phyloP scores from a whole-genome alignment of 2,797 vertebrate species.

The Notolabrus celidotus region DNA sequence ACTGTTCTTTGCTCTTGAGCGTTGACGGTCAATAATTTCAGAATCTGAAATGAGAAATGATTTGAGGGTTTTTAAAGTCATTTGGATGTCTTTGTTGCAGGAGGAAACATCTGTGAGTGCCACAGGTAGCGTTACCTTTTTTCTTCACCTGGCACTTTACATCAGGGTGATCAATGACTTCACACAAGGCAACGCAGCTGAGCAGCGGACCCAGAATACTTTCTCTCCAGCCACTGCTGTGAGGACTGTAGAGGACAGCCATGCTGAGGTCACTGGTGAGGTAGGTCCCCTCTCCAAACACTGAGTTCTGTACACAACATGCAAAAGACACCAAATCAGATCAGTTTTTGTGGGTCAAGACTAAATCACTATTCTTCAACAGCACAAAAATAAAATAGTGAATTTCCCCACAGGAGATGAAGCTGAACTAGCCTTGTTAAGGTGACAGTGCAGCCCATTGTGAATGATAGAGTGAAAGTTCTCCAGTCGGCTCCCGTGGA shows the following conservation, averaged over 20 bases:
- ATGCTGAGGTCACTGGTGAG: constrained; percentile 98
- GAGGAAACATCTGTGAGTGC: background rate
- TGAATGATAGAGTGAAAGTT: constrained; percentile 99
- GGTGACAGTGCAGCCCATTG: constrained; percentile 96
- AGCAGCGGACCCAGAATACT: constrained; percentile 91
- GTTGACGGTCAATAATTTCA: constrained; percentile 90
- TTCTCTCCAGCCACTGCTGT: constrained; percentile 90
- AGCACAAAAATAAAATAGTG: background rate
- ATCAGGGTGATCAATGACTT: constrained; percentile 98
- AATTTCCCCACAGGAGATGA: background rate
- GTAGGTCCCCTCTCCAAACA: constrained; percentile 98
- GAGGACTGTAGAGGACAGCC: constrained; percentile 96
- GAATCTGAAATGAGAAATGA: constrained; percentile 86
- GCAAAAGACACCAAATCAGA: background rate
- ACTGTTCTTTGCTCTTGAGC: constrained; percentile 94
- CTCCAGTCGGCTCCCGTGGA: constrained; percentile 97
- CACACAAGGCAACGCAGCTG: constrained; percentile 96
- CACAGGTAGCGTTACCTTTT: constrained; percentile 87
- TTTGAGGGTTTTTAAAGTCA: background rate
- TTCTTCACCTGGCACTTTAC: constrained; percentile 97
- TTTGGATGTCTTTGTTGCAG: background rate
- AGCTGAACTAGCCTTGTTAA: constrained; percentile 80
- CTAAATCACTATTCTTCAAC: background rate
- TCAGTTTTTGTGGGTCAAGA: background rate
- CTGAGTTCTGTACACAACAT: constrained; percentile 88